These are phyloP conservation scores for Astyanax mexicanus DNA, from an alignment of 2,797 vertebrate genomes.

Conservation along the genomic window DNA sequence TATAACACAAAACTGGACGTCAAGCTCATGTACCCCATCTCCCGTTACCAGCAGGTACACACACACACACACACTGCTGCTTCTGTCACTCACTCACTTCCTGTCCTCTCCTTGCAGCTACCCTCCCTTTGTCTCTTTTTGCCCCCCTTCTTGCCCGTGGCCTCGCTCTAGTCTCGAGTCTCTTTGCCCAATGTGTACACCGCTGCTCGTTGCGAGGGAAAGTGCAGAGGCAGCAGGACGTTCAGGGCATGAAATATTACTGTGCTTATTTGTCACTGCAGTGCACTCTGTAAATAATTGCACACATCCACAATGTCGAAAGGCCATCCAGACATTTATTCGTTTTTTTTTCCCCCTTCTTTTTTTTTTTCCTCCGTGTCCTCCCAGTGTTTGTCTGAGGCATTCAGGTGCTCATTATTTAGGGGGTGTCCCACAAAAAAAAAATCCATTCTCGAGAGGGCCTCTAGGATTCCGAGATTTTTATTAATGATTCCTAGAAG, in stretches of 20 bases:
- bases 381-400: constrained; percentile 17
- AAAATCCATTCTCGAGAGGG: constrained; percentile 38
- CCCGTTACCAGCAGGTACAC: constrained; percentile 81
- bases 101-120: neutral
- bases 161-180: constrained; percentile 55
- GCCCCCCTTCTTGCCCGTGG: constrained; percentile 77
- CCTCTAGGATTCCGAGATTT: constrained; percentile 57
- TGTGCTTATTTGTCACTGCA: constrained; percentile 48
- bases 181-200: constrained; percentile 22
- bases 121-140: constrained; percentile 2
- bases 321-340: constrained; percentile 62
- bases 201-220: constrained; percentile 64
- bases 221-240: constrained; percentile 65
- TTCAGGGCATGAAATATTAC: constrained; percentile 62
- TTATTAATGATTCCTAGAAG: constrained; percentile 62
- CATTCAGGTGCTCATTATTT: constrained; percentile 65
- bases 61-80: constrained; percentile 67
- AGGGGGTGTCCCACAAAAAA: constrained; percentile 41
- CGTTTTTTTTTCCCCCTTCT: neutral
- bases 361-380: neutral
- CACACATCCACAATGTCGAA: constrained; percentile 62
- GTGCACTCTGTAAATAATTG: constrained; percentile 63
- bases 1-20: constrained; percentile 97
- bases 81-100: neutral
- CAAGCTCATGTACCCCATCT: constrained; percentile 92